Base-by-base conservation (phyloP, 1,140 invertebrate genomes). In the Subanguina moxae region DNA sequence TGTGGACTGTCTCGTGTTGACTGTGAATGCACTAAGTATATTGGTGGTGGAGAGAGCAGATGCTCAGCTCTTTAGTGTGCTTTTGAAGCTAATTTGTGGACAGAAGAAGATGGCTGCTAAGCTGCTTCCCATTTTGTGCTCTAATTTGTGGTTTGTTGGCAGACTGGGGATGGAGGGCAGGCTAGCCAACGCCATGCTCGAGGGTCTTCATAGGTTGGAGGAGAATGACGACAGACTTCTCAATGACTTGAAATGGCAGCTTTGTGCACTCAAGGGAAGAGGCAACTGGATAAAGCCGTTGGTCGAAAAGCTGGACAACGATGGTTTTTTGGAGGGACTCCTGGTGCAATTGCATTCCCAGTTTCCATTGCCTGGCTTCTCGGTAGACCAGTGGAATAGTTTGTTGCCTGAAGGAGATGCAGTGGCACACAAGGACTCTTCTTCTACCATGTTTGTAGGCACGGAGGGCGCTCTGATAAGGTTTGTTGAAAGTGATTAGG, bases 191-290 rank as follows among this genome's bases (percentile, higher is more conserved):
- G 64, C 73, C 21, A 42, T 75, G 27, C 21, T 43, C 28, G 45
- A 52, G 17, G 45, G 57, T 27, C 30, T 67, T 23, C 21, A 52
- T 19, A 52, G 48, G n/a, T 21, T 52, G 23, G 27, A n/a, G 43
- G 57, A 21, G 46, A 56, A 57, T 27, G 15, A n/a, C 25, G 32
- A 28, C 13, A 77, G 38, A n/a, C 13, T 52, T 15, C 46, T 23
- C 25, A 82, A 79, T 15, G 78, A 80, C 45, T 42, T 82, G 27
- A 76, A 80, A 57, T 80, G 78, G 78, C 78, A 74, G 21, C 38
- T 77, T 21, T 76, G 75, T 56, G 59, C 64, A n/a, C 46, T 48
- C 46, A 73, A 52, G 15, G 48, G 17, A 52, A 38, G 11, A 11
- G 11, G 32, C 32, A 38, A 56, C 48, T 75, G 64, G 68, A 61